phyloP scores from a whole-genome alignment of 2,888 invertebrate species.

The Phymatocera aterrima region DNA sequence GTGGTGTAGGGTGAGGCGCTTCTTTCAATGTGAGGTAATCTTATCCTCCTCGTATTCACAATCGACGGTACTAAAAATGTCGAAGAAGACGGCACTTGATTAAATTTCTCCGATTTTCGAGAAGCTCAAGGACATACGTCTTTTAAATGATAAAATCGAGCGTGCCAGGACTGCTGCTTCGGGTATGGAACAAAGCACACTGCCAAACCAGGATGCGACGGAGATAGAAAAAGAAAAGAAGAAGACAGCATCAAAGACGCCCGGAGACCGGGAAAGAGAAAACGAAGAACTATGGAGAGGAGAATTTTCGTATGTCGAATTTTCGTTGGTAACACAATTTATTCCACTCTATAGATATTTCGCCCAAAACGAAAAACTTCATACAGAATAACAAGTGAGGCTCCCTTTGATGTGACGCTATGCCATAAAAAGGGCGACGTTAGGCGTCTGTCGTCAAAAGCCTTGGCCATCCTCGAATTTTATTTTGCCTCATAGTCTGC shows the following conservation, averaged over 20 bases:
- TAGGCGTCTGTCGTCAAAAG: background rate
- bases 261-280: conserved; percentile 7
- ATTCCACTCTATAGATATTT: conserved; percentile 7
- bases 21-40: conserved; percentile 32
- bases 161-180: conserved; percentile 23
- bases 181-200: conserved; percentile 24
- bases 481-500: background rate
- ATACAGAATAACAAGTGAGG: conserved; percentile 20
- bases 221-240: background rate
- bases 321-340: conserved; percentile 35
- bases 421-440: background rate
- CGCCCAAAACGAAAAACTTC: conserved; percentile 27
- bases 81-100: conserved; percentile 29
- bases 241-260: conserved; percentile 18
- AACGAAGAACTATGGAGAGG: background rate
- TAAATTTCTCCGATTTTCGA: conserved; percentile 36
- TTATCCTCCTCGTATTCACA: conserved; percentile 25
- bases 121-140: conserved; percentile 2
- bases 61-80: conserved; percentile 24
- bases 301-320: too few relatives aligned
- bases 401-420: conserved; percentile 7
- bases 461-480: background rate
- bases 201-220: conserved; percentile 11
- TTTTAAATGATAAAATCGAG: conserved; percentile 40
- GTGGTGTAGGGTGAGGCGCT: conserved; percentile 7